Percentiles rank a stretch among this genome's conserved stretches.
Conservation (phyloP, 2,888 invertebrate genomes). For the Allophyes oxyacanthae region DNA sequence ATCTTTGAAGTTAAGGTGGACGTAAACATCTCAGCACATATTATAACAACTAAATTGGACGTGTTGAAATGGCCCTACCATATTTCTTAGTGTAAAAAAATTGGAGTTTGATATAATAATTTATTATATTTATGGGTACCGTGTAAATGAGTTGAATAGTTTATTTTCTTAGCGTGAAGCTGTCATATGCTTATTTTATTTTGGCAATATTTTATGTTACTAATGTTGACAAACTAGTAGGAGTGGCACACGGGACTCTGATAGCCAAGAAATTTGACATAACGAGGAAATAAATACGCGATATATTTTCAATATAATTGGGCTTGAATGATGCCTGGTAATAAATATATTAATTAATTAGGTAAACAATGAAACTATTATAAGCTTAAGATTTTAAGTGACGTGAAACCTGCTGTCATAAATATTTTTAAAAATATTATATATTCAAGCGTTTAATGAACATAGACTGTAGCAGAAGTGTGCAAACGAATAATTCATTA, state of each 20-base stretch:
- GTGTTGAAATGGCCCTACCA: slow-evolving; percentile 34
- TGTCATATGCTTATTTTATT: slow-evolving; percentile 43
- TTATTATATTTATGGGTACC: slow-evolving; percentile 50
- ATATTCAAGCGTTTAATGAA: slow-evolving; percentile 22
- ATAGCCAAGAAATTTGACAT: slow-evolving; percentile 28
- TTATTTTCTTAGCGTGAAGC: slow-evolving; percentile 40
- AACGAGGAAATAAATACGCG: slow-evolving; percentile 15
- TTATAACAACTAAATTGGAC: slow-evolving; percentile 53
- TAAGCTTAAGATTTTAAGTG: slow-evolving; percentile 2
- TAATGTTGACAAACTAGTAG: slow-evolving; percentile 40
- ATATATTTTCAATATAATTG: slow-evolving; percentile 18
- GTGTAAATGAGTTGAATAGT: slow-evolving; percentile 46
- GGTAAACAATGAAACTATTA: slow-evolving; percentile 7
- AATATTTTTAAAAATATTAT: slow-evolving; percentile 31
- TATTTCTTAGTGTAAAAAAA: slow-evolving; percentile 52
- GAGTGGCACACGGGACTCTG: slow-evolving; percentile 17
- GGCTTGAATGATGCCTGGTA: background rate
- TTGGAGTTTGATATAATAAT: slow-evolving; percentile 48
- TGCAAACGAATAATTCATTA: slow-evolving; percentile 40
- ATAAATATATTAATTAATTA: slow-evolving; percentile 39
- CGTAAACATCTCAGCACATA: slow-evolving; percentile 45
- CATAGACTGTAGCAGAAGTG: slow-evolving; percentile 25
- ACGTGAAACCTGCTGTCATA: slow-evolving; percentile 7
- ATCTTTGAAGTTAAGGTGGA: slow-evolving; percentile 40
- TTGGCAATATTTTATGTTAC: slow-evolving; percentile 39